phyloP scores from a whole-genome alignment of 2,888 invertebrate species.

The Hirtodrosophila cameraria region DNA sequence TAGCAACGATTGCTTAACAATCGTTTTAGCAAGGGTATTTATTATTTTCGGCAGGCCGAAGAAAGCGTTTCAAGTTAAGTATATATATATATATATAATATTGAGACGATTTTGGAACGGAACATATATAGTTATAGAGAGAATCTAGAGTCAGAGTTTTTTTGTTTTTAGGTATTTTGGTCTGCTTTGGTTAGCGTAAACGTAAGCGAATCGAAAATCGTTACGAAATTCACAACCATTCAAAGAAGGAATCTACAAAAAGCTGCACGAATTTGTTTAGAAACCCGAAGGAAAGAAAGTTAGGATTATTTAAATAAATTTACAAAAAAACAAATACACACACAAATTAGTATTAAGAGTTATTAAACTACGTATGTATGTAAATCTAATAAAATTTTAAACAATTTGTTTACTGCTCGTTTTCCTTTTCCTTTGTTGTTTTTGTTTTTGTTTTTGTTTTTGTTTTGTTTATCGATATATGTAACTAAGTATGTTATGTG shows the following conservation, averaged over 20 bases:
- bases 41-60: slow-evolving; percentile 16
- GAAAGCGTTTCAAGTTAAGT: neutral
- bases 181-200: slow-evolving; percentile 47
- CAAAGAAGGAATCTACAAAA: slow-evolving; percentile 47
- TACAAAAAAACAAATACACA: no score
- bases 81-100: neutral
- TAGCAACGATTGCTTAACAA: no score
- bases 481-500: slow-evolving; percentile 8
- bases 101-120: slow-evolving; percentile 12
- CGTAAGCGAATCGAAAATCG: slow-evolving; percentile 23
- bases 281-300: no score
- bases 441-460: neutral
- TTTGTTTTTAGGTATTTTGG: no score
- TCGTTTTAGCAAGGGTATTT: slow-evolving; percentile 7
- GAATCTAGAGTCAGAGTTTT: slow-evolving; percentile 4
- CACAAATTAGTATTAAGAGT: neutral
- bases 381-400: neutral
- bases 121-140: slow-evolving; percentile 11
- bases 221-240: slow-evolving; percentile 61
- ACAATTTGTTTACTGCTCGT: neutral
- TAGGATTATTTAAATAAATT: no score
- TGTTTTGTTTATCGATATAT: slow-evolving; percentile 6
- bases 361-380: neutral
- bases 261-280: slow-evolving; percentile 4
- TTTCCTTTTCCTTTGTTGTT: neutral